Evolutionary conservation across 2,113 vertebrate species (phyloP).

Genomic region (Anarrhichthys ocellatus): DNA sequence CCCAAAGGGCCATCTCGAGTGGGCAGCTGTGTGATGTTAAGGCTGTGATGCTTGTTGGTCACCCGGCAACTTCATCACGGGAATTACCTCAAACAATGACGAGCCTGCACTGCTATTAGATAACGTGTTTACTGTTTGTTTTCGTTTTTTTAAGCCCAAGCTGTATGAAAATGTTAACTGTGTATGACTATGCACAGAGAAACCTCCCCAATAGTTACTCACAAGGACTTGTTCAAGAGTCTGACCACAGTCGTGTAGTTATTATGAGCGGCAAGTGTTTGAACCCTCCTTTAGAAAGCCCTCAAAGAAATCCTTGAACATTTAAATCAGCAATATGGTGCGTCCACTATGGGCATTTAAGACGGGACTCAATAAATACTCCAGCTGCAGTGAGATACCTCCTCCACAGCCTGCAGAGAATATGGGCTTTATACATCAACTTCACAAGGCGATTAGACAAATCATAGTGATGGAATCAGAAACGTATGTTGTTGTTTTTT

Average conservation of each 20-base stretch:
- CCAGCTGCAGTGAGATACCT: constrained; percentile 3
- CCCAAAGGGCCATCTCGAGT: constrained; percentile 8
- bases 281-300: constrained; percentile 5
- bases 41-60: constrained; percentile 1
- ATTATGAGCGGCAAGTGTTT: background rate
- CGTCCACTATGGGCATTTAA: background rate
- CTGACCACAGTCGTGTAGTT: background rate
- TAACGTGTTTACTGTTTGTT: constrained; percentile 6
- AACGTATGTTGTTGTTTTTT: background rate
- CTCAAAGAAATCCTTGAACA: constrained; percentile 24
- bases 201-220: background rate
- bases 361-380: background rate
- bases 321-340: background rate
- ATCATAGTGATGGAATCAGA: background rate
- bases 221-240: background rate
- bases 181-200: background rate
- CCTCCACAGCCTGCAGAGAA: background rate
- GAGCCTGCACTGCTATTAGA: background rate
- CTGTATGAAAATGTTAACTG: background rate
- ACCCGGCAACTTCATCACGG: background rate
- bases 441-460: constrained; percentile 8
- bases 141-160: background rate
- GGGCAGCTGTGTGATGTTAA: constrained; percentile 35
- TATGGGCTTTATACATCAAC: constrained; percentile 1
- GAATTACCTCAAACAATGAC: constrained; percentile 34